Base-by-base conservation (phyloP, 2,797 vertebrate genomes). In the Cichlasoma orientale region DNA sequence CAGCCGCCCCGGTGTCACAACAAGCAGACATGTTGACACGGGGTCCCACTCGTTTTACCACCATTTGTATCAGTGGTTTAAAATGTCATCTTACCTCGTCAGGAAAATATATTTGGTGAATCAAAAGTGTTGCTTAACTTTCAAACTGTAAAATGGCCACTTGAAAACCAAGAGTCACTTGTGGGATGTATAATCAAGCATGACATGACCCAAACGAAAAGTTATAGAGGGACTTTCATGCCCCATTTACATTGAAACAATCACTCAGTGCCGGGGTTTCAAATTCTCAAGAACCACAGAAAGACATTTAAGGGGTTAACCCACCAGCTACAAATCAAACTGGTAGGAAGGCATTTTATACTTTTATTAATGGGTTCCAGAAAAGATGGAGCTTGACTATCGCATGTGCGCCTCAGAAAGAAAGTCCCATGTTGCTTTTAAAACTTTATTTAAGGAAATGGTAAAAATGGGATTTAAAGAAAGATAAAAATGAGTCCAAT, bases 331-430 rank as follows among this genome's bases (percentile, higher is more conserved):
- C 94, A 95, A 95, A 95, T 95, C 94, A 95, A 91, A 91, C 87
- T 63, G 75, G 84, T 91, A 88, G 91, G 90, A 94, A 93, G 86
- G 84, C 88, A 90, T 93, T 94, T 94, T 90, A 92, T 93, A 81
- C 84, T 89, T 91, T 80, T 89, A 88, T 86, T 95, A 94, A 95
- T 95, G 86, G 85, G 72, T 95, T 95, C 93, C 95, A 95, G 94
- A 95, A 86, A 86, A 91, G 79, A 79, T 66, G 74, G 61, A 80
- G 83, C 82, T 88, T 74, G 18, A 83, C 83, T 87, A 85, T 91
- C 82, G 75, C 77, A 12, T 72, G 77, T 79, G 86, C 63, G 59
- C 87, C 85, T 88, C 84, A 83, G 71, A 89, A 90, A 82, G 52
- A 91, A 89, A 82, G 53, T 77, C 84, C 84, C 61, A 18, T 69